Percentiles rank a stretch among this genome's conserved stretches.
These are phyloP conservation scores for Stenichneumon culpator DNA, from an alignment of 2,888 invertebrate genomes.

Conservation along the genomic window DNA sequence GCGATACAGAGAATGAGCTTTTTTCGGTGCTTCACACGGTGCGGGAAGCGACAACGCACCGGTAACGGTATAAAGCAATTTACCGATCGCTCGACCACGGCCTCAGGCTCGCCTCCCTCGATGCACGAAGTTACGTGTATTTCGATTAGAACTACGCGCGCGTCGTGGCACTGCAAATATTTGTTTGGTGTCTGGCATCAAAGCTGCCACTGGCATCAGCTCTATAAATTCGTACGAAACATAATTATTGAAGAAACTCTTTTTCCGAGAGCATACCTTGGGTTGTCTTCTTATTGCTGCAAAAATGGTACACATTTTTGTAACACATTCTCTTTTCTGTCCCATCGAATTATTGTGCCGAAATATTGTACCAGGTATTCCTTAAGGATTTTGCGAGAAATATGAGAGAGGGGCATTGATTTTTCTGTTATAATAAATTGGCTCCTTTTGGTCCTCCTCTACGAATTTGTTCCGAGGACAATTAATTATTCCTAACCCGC, in stretches of 20 bases:
- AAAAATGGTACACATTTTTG: not conserved
- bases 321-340: not conserved
- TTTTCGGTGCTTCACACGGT: not conserved
- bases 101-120: constrained; percentile 1
- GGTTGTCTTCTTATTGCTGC: not conserved
- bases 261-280: not conserved
- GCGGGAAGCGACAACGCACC: constrained; percentile 5
- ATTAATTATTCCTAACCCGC: too few species aligned
- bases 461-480: too few species aligned
- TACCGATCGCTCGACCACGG: not conserved
- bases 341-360: not conserved
- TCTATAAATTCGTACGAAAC: constrained; percentile 9
- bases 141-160: not conserved
- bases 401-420: too few species aligned
- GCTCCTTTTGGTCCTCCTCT: too few species aligned
- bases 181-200: not conserved
- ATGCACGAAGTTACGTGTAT: not conserved
- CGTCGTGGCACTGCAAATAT: constrained; percentile 2
- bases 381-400: too few species aligned
- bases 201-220: not conserved
- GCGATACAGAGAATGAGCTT: not conserved
- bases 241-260: too few species aligned
- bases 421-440: too few species aligned
- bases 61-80: constrained; percentile 20
- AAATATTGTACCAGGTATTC: too few species aligned